Evolutionary conservation across 2,797 vertebrate species (phyloP).

Genomic region (Hippocampus kuda): DNA sequence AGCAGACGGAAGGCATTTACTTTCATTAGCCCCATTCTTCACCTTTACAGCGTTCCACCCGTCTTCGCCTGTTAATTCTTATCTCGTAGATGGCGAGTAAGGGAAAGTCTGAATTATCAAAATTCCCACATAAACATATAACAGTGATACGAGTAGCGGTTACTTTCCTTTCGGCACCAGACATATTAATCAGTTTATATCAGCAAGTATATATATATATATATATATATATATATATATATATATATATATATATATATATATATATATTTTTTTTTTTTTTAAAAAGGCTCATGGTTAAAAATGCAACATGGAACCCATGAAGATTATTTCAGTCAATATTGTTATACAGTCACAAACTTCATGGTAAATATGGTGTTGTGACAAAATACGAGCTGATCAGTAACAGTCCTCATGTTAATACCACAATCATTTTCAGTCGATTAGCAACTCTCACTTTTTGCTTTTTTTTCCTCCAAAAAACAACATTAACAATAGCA

Average conservation of each 20-base stretch:
- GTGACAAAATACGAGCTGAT: too few relatives aligned
- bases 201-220: too few relatives aligned
- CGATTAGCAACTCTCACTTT: background rate
- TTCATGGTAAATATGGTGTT: background rate
- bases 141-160: too few relatives aligned
- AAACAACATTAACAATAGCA: too few relatives aligned
- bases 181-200: too few relatives aligned
- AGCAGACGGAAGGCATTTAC: constrained; percentile 43
- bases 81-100: constrained; percentile 15
- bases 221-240: too few relatives aligned
- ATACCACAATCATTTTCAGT: background rate
- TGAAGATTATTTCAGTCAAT: background rate
- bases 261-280: too few relatives aligned
- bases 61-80: constrained; percentile 13
- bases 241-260: too few relatives aligned
- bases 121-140: too few relatives aligned
- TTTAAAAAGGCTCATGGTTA: background rate
- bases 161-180: too few relatives aligned
- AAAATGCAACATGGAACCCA: background rate
- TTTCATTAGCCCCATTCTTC: constrained; percentile 45
- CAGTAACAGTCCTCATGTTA: background rate
- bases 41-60: constrained; percentile 21
- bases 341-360: background rate
- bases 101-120: too few relatives aligned
- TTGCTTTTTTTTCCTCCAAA: too few relatives aligned